Evolutionary conservation across 2,888 invertebrate genomes (phyloP), one percentile per base, ranked within the genome.

Genomic region (Brachyptera putata): DNA sequence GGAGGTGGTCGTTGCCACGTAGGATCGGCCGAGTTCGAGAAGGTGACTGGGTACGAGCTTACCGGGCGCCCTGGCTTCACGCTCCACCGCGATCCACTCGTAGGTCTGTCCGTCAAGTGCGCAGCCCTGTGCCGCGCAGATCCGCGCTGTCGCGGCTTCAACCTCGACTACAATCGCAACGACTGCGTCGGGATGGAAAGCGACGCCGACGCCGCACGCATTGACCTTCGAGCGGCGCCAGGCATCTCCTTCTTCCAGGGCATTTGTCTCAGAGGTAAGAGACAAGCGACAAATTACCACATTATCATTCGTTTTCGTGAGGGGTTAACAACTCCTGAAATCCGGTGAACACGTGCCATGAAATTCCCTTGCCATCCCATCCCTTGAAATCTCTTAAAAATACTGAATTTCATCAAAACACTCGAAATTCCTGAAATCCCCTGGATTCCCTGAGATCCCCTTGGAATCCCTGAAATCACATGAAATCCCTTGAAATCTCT

Each of bases 101-200:
- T 73, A 36, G 76, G 75, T 3, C 73, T 76, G 60, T 70, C 72
- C 11, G 70, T 69, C 18, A 70, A 74, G 63, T 76, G 76, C 65
- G 66, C 72, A 7, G 66, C 70, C 25, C 66, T 72, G 24, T 76
- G 76, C 62, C 71, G 71, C 61, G 68, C 69, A 46, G 70, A 72
- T 50, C 68, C 69, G 5, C 70, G 70, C 24, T 76, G 76, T 66
- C 69, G 69, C 39, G 74, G 73, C 13, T 75, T 76, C 65, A 74
- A 74, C 59, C 65, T 76, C 61, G 75, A 76, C 64, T 75, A 75
- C 66, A 71, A 72, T 58, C 68, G 73, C 50, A 72, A 72, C 62
- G 73, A 75, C 41, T 76, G 75, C 63, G 68, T 69, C 18, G 69
- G 70, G n/a, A 62, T 73, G 56, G 70, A 71, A 48, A 67, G 68